These are phyloP conservation scores for Numenius phaeopus DNA, from an alignment of 2,797 vertebrate genomes.

Conservation along the genomic window DNA sequence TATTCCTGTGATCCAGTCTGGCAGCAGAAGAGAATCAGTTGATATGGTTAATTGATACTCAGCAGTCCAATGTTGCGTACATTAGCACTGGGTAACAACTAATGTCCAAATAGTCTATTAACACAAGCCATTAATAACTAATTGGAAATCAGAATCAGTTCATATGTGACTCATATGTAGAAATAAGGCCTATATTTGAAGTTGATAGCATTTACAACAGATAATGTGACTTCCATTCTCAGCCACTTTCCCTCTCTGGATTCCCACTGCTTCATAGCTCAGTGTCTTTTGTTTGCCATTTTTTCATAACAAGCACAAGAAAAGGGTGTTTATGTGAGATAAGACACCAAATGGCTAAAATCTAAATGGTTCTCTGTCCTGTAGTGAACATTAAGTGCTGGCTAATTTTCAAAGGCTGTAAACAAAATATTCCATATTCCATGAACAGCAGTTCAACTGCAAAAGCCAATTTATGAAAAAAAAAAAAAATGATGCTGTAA, in stretches of 20 bases:
- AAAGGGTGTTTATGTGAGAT: background rate
- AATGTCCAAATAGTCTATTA: background rate
- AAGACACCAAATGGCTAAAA: background rate
- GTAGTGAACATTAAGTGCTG: background rate
- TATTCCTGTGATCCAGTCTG: background rate
- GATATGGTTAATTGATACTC: accelerated
- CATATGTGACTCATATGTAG: background rate
- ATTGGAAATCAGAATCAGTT: background rate
- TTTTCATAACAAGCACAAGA: background rate
- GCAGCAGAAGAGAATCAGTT: background rate
- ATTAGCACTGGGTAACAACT: background rate
- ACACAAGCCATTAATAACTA: background rate
- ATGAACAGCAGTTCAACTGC: background rate
- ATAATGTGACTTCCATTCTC: too few relatives aligned
- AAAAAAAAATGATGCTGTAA: background rate
- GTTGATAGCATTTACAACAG: background rate
- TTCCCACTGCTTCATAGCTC: background rate
- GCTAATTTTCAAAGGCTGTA: slow-evolving; percentile 13
- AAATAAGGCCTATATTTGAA: background rate
- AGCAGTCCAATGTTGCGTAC: background rate
- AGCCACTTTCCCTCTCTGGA: too few relatives aligned
- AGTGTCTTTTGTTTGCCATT: background rate
- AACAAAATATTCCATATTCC: background rate
- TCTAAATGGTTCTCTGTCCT: background rate
- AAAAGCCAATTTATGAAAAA: background rate